A percentile compares a stretch with the other conserved stretches of the same genome.
These are phyloP conservation scores for Erannis defoliaria DNA, from an alignment of 2,888 invertebrate genomes.

Conservation along the genomic window DNA sequence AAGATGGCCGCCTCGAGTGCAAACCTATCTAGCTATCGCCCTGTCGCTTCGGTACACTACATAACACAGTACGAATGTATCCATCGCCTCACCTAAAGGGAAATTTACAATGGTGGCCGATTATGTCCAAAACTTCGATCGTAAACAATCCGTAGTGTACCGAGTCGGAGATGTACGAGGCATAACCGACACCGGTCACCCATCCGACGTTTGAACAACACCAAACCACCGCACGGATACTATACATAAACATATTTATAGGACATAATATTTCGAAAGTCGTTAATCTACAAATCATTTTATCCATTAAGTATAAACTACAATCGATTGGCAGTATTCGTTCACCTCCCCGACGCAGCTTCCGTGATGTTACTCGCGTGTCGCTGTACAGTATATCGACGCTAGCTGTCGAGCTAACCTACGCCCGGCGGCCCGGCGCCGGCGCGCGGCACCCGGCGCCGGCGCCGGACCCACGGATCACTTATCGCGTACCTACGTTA, in stretches of 20 bases:
- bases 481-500: conserved; percentile 48
- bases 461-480: neutral
- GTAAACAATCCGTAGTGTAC: conserved; percentile 41
- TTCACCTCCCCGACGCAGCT: conserved; percentile 64
- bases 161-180: conserved; percentile 45
- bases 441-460: neutral
- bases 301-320: conserved; percentile 80
- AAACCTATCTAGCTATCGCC: conserved; percentile 80
- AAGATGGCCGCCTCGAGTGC: conserved; percentile 58
- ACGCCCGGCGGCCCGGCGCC: neutral
- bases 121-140: conserved; percentile 50
- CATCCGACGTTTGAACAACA: conserved; percentile 52
- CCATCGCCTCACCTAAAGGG: conserved; percentile 76
- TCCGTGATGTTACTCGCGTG: conserved; percentile 71
- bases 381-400: conserved; percentile 23
- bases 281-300: conserved; percentile 82
- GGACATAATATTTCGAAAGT: conserved; percentile 81
- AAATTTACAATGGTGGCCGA: conserved; percentile 69
- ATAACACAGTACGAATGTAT: conserved; percentile 82
- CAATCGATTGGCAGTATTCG: conserved; percentile 85
- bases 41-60: conserved; percentile 81
- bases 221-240: conserved; percentile 70
- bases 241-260: conserved; percentile 79
- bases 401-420: conserved; percentile 28
- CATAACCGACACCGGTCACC: conserved; percentile 50